phyloP scores from a whole-genome alignment of 2,888 invertebrate species.

The Ischnus inquisitorius region DNA sequence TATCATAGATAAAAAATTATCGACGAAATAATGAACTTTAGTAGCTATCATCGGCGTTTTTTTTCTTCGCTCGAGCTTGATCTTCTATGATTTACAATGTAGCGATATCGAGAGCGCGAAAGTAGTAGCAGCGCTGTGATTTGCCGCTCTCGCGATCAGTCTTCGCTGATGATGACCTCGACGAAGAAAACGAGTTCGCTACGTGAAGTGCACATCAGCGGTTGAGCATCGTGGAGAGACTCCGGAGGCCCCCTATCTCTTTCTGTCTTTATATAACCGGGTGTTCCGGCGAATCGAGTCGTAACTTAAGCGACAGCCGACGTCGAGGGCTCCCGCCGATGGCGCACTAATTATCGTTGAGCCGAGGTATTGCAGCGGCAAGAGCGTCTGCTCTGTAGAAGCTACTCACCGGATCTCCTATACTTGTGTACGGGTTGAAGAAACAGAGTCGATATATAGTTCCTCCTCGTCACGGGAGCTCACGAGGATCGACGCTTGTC shows the following conservation, averaged over 20 bases:
- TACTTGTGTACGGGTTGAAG: constrained; percentile 33
- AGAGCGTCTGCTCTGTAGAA: neutral
- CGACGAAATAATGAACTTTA: neutral
- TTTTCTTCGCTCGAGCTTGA: neutral
- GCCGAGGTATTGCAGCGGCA: constrained; percentile 38
- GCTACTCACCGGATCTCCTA: constrained; percentile 15
- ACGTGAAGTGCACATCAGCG: constrained; percentile 39
- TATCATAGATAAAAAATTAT: neutral
- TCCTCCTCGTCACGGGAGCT: constrained; percentile 67
- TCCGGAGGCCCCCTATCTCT: constrained; percentile 18
- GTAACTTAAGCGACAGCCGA: constrained; percentile 73
- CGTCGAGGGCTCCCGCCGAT: constrained; percentile 68
- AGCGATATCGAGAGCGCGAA: neutral
- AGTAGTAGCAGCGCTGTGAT: neutral
- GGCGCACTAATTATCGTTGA: constrained; percentile 73
- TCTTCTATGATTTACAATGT: constrained; percentile 19
- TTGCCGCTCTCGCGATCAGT: neutral
- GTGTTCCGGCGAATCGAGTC: constrained; percentile 70
- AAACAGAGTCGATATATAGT: constrained; percentile 63
- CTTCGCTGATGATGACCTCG: constrained; percentile 40
- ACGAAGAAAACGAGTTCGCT: constrained; percentile 51
- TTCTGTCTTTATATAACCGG: constrained; percentile 61
- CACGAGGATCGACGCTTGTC: constrained; percentile 57
- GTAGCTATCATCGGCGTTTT: neutral
- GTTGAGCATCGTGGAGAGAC: neutral